Conservation (phyloP, 2,113 vertebrate species). For the Ptilonorhynchus violaceus region DNA sequence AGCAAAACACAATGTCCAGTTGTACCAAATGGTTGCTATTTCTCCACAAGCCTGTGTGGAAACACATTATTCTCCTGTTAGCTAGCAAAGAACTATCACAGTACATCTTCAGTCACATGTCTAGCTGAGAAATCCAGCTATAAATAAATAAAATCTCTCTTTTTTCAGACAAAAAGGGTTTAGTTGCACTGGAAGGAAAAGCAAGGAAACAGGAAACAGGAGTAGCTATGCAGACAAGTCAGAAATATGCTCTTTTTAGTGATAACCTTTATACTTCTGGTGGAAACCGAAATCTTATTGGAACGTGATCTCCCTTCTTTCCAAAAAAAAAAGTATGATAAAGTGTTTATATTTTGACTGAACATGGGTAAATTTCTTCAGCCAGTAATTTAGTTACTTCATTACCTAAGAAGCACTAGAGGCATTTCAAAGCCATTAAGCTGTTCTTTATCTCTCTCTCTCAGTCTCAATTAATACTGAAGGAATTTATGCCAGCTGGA, state of each 20-base stretch:
- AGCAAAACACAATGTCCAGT: neutral
- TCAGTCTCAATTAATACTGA: neutral
- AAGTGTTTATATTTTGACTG: neutral
- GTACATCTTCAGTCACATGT: neutral
- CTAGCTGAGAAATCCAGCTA: neutral
- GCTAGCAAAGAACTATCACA: neutral
- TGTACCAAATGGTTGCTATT: neutral
- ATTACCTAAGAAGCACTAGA: neutral
- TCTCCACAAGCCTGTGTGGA: neutral
- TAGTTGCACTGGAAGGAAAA: neutral
- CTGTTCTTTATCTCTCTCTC: neutral
- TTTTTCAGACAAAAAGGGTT: neutral
- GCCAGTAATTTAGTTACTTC: neutral
- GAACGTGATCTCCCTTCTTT: neutral
- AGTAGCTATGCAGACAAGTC: neutral
- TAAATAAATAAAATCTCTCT: neutral
- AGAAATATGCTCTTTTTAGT: neutral
- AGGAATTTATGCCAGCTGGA: neutral
- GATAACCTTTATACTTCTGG: neutral
- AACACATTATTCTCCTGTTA: neutral
- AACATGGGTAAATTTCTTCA: neutral
- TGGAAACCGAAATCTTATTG: neutral
- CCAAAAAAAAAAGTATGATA: accelerated
- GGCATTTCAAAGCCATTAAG: neutral
- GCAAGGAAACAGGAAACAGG: neutral